phyloP scores from a whole-genome alignment of 2,113 vertebrate genomes.

The Psittacus erithacus region DNA sequence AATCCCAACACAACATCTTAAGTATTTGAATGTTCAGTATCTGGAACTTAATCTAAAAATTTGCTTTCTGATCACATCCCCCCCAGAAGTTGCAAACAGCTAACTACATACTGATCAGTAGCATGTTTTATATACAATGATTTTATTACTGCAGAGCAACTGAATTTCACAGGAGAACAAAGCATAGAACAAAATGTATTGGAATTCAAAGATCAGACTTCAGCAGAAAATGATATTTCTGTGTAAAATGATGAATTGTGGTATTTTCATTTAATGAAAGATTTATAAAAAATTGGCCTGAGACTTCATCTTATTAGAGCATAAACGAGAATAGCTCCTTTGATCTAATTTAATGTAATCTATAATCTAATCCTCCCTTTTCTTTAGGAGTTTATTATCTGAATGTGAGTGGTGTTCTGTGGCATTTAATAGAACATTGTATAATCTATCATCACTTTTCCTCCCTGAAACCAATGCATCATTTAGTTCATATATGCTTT shows the following conservation, averaged over 20 bases:
- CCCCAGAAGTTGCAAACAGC: not conserved
- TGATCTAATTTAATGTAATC: not conserved
- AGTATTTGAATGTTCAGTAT: not conserved
- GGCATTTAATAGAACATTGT: not conserved
- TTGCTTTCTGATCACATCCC: not conserved
- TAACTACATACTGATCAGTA: not conserved
- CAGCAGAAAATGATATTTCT: not conserved
- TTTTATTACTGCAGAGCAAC: not conserved
- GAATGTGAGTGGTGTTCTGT: not conserved
- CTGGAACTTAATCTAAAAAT: not conserved
- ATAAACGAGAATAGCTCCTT: not conserved
- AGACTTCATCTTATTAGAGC: not conserved
- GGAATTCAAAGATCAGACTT: not conserved
- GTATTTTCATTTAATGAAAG: not conserved
- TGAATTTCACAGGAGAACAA: not conserved
- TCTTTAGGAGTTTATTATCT: constrained; percentile 21
- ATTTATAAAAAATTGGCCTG: not conserved
- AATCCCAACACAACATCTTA: not conserved
- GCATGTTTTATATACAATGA: not conserved
- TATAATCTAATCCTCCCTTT: constrained; percentile 15
- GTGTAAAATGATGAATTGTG: not conserved
- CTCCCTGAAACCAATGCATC: not conserved
- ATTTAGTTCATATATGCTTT: not conserved
- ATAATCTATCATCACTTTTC: not conserved
- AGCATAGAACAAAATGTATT: not conserved